Evolutionary conservation across 1,140 invertebrate genomes (phyloP), one percentile per base, ranked within the genome.

Genomic region (Copidosoma floridanum): DNA sequence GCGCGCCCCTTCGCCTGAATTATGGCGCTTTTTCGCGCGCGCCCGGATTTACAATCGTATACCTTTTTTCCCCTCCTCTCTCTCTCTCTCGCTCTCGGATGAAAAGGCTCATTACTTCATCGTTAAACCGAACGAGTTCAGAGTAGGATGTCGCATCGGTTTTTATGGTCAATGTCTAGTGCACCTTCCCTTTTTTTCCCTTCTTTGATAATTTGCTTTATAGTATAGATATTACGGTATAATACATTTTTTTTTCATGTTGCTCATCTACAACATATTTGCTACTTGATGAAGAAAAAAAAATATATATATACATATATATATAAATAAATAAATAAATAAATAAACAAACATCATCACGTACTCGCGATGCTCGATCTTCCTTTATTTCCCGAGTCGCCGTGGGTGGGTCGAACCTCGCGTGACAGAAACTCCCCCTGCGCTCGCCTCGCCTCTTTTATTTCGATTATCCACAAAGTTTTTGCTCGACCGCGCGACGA

Each of bases 341-440:
- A n/a, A n/a, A n/a, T n/a, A n/a, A n/a, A n/a, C n/a, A n/a, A n/a
- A n/a, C n/a, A n/a, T n/a, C n/a, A n/a, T n/a, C n/a, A n/a, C n/a
- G n/a, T n/a, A n/a, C n/a, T n/a, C n/a, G n/a, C n/a, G n/a, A n/a
- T 46, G 55, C 40, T 65, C 60, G 38, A 57, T 41, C 7, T 46
- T 50, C 58, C 26, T 57, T 63, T 65, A 51, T 59, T 56, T 54
- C 38, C 27, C 32, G 47, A 57, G 16, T 41, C 41, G 52, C 46
- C 52, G 59, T 61, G 52, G 51, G 58, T 60, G 58, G 58, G 23
- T 48, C 4, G 23, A 44, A 51, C 47, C 35, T 21, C 21, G 18
- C 41, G 38, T 41, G 27, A 59, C 48, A 32, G n/a, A n/a, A n/a
- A n/a, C 29, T 6, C 12, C 29, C 29, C 12, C 29, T 43, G 38